Percentiles rank a stretch among this genome's conserved stretches.
Conservation (phyloP, 2,888 invertebrate genomes). For the Epinotia brunnichana region DNA sequence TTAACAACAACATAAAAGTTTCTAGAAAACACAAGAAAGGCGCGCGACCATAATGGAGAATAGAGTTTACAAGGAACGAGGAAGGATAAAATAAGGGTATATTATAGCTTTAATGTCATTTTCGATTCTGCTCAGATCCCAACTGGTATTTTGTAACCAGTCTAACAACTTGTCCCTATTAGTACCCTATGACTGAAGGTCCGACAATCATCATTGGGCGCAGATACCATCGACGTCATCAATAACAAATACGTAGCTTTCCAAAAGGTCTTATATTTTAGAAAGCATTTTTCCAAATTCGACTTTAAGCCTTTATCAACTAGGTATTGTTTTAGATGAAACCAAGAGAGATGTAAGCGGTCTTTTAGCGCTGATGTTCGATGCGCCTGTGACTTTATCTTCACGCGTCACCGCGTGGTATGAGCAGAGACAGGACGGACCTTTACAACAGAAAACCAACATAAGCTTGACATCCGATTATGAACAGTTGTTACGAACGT, state of each 20-base stretch:
- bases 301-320: not conserved
- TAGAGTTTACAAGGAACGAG: not conserved
- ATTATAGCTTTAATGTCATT: constrained; percentile 16
- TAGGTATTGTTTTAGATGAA: not conserved
- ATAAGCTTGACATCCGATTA: not conserved
- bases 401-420: constrained; percentile 26
- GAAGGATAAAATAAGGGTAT: constrained; percentile 9
- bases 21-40: not conserved
- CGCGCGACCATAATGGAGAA: not conserved
- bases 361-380: not conserved
- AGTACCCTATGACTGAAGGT: constrained; percentile 17
- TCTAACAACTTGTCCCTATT: constrained; percentile 19
- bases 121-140: constrained; percentile 1
- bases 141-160: constrained; percentile 7
- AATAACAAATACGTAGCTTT: constrained; percentile 8
- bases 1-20: not conserved
- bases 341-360: not conserved
- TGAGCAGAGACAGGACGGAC: not conserved
- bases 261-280: not conserved
- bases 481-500: not conserved
- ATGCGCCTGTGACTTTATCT: constrained; percentile 12
- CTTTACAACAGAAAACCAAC: not conserved
- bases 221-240: constrained; percentile 38
- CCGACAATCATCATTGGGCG: constrained; percentile 16
- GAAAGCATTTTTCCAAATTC: not conserved